Percentiles rank a stretch among this genome's conserved stretches.
Evolutionary conservation across 2,797 vertebrate genomes (phyloP).

Genomic region (Vireo griseus): DNA sequence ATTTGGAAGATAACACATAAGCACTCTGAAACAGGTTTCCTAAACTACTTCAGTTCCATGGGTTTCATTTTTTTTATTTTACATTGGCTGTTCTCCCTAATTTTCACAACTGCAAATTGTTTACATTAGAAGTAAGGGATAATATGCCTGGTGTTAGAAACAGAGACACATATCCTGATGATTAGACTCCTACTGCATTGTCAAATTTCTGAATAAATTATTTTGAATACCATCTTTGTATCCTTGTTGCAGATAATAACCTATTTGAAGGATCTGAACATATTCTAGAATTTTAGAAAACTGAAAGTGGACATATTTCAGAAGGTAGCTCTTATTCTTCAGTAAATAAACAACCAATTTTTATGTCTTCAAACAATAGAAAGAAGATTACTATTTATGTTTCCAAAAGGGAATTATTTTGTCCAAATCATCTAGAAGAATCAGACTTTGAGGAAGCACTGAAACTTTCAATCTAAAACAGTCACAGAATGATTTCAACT

Average conservation of each 20-base stretch:
- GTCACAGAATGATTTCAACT: background rate
- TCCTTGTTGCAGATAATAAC: background rate
- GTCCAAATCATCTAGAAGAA: background rate
- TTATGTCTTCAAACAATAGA: background rate
- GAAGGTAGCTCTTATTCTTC: background rate
- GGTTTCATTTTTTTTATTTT: background rate
- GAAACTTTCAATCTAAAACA: background rate
- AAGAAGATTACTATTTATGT: background rate
- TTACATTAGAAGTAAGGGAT: background rate
- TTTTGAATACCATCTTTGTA: background rate
- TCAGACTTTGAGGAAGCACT: background rate
- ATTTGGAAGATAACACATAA: background rate
- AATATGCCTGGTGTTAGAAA: background rate
- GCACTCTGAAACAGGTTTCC: background rate
- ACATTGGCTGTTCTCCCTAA: background rate
- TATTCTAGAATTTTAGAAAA: background rate
- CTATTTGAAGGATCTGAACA: background rate
- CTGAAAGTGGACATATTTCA: background rate
- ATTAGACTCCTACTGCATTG: background rate
- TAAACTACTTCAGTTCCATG: background rate
- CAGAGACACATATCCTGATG: background rate
- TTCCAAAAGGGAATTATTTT: background rate
- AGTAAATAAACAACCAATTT: background rate
- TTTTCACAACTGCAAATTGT: background rate
- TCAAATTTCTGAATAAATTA: background rate